These are phyloP conservation scores for Anser brachyrhynchus DNA, from an alignment of 2,113 vertebrate species.

Conservation along the genomic window DNA sequence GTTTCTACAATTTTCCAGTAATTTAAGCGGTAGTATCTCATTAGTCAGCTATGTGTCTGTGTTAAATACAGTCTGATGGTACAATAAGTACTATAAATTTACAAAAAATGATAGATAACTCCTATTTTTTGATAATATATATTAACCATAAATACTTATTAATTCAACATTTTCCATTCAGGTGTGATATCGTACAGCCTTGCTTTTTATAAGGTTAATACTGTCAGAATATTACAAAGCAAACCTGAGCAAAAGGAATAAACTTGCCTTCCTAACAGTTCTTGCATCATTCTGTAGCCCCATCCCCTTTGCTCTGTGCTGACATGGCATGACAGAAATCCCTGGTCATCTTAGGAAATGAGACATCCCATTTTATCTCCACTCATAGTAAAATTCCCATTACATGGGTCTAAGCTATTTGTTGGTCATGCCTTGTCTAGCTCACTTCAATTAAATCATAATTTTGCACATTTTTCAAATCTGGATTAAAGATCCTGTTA, in stretches of 20 bases:
- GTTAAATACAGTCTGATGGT: neutral
- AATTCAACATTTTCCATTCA: neutral
- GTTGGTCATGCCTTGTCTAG: neutral
- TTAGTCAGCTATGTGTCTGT: neutral
- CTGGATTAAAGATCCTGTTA: neutral
- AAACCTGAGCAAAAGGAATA: neutral
- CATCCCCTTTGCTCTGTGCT: neutral
- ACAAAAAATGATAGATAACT: neutral
- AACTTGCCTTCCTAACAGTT: neutral
- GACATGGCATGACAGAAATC: neutral
- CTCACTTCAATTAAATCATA: neutral
- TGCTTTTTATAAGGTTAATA: neutral
- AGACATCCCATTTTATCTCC: neutral
- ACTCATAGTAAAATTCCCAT: neutral
- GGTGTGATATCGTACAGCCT: neutral
- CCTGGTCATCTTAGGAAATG: neutral
- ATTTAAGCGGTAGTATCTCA: neutral
- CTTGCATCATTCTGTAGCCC: neutral
- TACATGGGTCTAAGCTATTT: neutral
- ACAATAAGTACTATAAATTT: neutral
- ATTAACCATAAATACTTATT: neutral
- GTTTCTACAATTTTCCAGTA: neutral
- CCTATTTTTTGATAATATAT: neutral
- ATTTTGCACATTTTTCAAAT: slow-evolving; percentile 34
- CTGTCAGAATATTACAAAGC: neutral